Evolutionary conservation across 2,113 vertebrate genomes (phyloP).

Genomic region (Eurypyga helias): DNA sequence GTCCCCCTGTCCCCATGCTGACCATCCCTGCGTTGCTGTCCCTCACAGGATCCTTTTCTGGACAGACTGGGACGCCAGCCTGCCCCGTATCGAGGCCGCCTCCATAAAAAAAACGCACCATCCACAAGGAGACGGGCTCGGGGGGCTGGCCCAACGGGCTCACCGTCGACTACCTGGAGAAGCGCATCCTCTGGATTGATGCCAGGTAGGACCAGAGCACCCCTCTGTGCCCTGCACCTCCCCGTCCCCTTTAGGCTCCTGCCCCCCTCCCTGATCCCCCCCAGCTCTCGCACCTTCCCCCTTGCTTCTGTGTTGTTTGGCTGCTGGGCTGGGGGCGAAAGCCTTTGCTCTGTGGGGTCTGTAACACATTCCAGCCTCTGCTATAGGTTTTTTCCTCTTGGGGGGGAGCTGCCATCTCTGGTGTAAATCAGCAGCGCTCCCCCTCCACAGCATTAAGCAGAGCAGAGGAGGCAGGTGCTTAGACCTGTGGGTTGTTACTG

Average conservation of each 20-base stretch:
- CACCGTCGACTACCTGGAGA: slow-evolving; percentile 96
- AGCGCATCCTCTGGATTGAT: slow-evolving; percentile 95
- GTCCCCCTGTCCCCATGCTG: not conserved
- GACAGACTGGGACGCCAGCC: slow-evolving; percentile 97
- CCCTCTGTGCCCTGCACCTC: accelerated
- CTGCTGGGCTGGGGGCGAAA: not conserved
- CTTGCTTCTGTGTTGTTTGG: accelerated
- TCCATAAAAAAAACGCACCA: slow-evolving; percentile 97
- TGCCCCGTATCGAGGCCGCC: slow-evolving; percentile 93
- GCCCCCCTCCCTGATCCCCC: not conserved
- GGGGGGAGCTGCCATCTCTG: not conserved
- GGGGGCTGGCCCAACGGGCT: slow-evolving; percentile 98
- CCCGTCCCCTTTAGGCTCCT: accelerated
- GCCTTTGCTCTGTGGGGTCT: accelerated
- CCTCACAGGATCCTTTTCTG: slow-evolving; percentile 90
- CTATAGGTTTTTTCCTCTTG: not conserved
- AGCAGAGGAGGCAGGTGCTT: not conserved
- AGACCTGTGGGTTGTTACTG: not conserved
- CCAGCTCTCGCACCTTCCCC: not conserved
- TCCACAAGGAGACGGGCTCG: slow-evolving; percentile 92
- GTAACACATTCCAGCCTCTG: accelerated
- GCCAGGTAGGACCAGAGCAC: slow-evolving; percentile 81
- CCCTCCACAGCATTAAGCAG: accelerated
- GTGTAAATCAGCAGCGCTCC: accelerated
- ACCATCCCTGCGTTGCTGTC: accelerated